Conservation (phyloP, 2,888 invertebrate genomes). For the Calliphora vomitoria region DNA sequence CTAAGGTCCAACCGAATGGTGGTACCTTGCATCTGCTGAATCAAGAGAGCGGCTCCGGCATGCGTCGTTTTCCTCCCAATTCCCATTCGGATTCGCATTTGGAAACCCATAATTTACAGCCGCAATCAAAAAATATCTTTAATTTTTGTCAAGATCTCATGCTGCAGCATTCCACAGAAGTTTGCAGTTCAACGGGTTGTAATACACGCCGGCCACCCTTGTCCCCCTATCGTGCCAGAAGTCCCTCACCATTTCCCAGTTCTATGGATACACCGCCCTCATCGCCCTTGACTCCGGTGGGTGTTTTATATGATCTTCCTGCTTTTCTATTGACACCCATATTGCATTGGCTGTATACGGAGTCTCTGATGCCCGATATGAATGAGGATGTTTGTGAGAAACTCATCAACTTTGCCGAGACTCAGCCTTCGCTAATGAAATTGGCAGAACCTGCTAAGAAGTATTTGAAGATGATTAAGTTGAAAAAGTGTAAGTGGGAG, state of each 20-base stretch:
- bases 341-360: slow-evolving; percentile 88
- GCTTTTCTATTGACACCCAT: slow-evolving; percentile 87
- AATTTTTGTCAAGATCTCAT: slow-evolving; percentile 82
- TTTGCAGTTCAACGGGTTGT: slow-evolving; percentile 73
- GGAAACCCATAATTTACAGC: slow-evolving; percentile 78
- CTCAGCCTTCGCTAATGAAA: slow-evolving; percentile 86
- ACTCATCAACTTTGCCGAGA: slow-evolving; percentile 86
- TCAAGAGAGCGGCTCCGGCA: slow-evolving; percentile 72
- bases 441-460: slow-evolving; percentile 87
- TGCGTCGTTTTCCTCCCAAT: slow-evolving; percentile 78
- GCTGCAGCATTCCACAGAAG: slow-evolving; percentile 76
- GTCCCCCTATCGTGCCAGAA: slow-evolving; percentile 82
- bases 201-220: slow-evolving; percentile 80
- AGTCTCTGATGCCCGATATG: slow-evolving; percentile 87
- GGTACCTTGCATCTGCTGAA: slow-evolving; percentile 51
- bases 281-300: slow-evolving; percentile 84
- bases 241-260: slow-evolving; percentile 81
- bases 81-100: slow-evolving; percentile 83
- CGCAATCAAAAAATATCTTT: slow-evolving; percentile 81
- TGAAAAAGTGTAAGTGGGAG: slow-evolving; percentile 87
- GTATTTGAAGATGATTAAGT: slow-evolving; percentile 87
- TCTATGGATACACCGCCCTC: slow-evolving; percentile 83
- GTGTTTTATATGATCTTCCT: slow-evolving; percentile 86
- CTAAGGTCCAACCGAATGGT: slow-evolving; percentile 59
- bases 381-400: slow-evolving; percentile 86